Evolutionary conservation across 2,797 vertebrate species (phyloP).

Genomic region (Pangasius djambal): DNA sequence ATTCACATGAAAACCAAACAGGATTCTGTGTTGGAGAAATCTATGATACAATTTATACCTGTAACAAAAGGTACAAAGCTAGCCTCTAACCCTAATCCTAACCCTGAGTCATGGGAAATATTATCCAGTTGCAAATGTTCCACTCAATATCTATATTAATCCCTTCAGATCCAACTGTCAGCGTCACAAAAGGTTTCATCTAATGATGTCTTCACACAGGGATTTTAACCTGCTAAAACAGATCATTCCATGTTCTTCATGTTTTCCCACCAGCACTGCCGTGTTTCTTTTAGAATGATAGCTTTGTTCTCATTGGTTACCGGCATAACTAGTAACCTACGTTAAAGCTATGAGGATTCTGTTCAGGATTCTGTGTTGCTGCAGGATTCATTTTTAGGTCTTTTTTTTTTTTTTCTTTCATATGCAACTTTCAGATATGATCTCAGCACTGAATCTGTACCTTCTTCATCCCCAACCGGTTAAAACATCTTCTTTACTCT

Average conservation of each 20-base stretch:
- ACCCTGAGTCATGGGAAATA: conserved; percentile 1
- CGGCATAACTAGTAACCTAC: not conserved
- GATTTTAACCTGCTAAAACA: not conserved
- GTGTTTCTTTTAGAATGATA: not conserved
- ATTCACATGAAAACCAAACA: not conserved
- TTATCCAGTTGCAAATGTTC: not conserved
- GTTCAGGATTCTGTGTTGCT: not conserved
- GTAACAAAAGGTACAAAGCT: not conserved
- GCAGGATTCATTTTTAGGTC: not conserved
- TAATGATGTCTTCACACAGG: not conserved
- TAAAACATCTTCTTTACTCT: not conserved
- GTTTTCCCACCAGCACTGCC: not conserved
- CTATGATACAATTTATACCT: not conserved
- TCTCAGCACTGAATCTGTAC: not conserved
- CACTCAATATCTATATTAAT: not conserved
- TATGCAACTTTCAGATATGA: not conserved
- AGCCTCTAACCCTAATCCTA: not conserved
- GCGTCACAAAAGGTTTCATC: not conserved
- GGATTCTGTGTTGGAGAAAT: not conserved
- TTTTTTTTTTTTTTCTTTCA: no score
- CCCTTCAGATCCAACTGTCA: not conserved
- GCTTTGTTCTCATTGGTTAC: not conserved
- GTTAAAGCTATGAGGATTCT: not conserved
- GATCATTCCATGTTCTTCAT: not conserved
- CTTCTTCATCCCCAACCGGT: not conserved